These are phyloP conservation scores for Holothuria leucospilota DNA, from an alignment of 53 echinoderm and acorn worm species.

Conservation along the genomic window DNA sequence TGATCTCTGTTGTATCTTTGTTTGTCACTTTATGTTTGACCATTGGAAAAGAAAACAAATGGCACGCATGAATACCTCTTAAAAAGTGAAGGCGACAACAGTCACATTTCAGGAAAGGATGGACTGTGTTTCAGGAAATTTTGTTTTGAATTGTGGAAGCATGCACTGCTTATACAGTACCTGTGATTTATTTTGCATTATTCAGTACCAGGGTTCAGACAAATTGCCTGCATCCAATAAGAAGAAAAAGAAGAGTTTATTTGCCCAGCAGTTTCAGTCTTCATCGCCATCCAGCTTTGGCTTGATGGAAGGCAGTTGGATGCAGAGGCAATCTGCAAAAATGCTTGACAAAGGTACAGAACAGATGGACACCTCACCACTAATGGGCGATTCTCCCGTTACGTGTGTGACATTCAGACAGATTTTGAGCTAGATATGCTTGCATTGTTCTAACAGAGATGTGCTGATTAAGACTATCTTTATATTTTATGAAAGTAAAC, in stretches of 20 bases:
- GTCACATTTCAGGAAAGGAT: no score
- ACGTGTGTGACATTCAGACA: no score
- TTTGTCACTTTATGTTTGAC: no score
- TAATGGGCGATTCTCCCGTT: no score
- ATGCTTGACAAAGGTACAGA: background rate
- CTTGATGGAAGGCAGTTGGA: constrained; percentile 33
- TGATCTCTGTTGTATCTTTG: no score
- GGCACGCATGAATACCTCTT: background rate
- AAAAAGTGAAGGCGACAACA: constrained; percentile 6
- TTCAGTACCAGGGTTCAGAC: background rate
- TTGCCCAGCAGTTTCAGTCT: constrained; percentile 87
- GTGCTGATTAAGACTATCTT: no score
- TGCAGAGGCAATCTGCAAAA: background rate
- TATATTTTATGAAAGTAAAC: no score
- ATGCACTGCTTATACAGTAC: no score
- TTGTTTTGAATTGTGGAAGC: no score
- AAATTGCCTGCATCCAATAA: background rate
- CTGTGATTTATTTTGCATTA: background rate
- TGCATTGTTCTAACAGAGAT: no score
- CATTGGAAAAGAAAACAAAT: background rate
- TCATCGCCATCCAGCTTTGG: constrained; percentile 82
- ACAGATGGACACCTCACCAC: background rate
- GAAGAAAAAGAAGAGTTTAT: constrained; percentile 83
- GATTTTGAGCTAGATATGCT: no score
- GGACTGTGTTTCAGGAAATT: no score